Evolutionary conservation across 2,113 vertebrate genomes (phyloP), one percentile per base, ranked within the genome.

Genomic region (Struthio camelus): DNA sequence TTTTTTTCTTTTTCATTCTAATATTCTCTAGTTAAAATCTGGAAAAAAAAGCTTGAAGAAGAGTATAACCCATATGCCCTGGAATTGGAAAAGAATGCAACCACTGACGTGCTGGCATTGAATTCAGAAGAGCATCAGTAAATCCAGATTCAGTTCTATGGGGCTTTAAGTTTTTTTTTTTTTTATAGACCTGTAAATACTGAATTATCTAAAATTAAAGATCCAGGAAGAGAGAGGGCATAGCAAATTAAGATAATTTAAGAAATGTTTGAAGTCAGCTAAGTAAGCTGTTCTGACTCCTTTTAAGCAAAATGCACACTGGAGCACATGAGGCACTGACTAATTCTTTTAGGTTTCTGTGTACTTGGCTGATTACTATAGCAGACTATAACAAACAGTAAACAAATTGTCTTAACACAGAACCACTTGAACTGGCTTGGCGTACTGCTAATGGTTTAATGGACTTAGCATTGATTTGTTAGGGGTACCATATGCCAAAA

Each of bases 1-100:
- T 86, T 46, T 89, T 44, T 18, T 3, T 84, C n/a, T 89, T 61
- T 34, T 64, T 61, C 18, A 10, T 40, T 36, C 15, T 78, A 69
- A 91, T 84, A 38, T 69, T 94, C 46, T 14, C 14, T 94, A 98
- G 98, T 98, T 95, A 98, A 98, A 94, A 92, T 98, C 77, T 98
- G 98, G 98, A 98, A 93, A 93, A 97, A 83, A 92, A 98, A 98
- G 69, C 97, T 98, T 93, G 98, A 98, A 95, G 97, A 96, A 1
- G 97, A 98, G 22, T 98, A 98, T 96, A 97, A 96, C 48, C 97
- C 90, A 1, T 97, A 97, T 61, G 79, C 97, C 44, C 77, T 97
- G 97, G 97, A 98, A 71, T 84, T 98, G 61, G 98, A 98, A 84
- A 96, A 96, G 73, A 96, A 93, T 70, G 95, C 96, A 42, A 16